A percentile compares a stretch with the other conserved stretches of the same genome.
These are phyloP conservation scores for Monomorium pharaonis DNA, from an alignment of 1,140 invertebrate species.

Conservation along the genomic window DNA sequence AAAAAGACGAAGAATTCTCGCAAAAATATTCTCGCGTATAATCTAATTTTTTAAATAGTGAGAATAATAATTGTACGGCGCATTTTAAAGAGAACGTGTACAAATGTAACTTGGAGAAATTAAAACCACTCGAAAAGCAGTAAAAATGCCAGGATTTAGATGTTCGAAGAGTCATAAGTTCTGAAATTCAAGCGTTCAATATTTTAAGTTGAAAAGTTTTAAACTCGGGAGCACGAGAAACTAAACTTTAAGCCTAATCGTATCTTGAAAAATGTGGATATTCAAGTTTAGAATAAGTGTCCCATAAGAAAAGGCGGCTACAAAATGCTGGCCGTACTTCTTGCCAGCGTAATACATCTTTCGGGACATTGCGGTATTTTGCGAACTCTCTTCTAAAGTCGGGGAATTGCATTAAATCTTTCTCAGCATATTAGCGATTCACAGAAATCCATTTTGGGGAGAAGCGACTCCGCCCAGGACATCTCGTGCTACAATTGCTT, in stretches of 20 bases:
- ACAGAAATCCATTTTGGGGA: conserved; percentile 29
- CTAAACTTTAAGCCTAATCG: background rate
- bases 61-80: background rate
- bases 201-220: background rate
- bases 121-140: background rate
- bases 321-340: conserved; percentile 26
- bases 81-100: background rate
- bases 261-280: conserved; percentile 23
- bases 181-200: background rate
- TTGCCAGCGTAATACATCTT: conserved; percentile 19
- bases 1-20: background rate
- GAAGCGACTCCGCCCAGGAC: conserved; percentile 47
- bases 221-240: background rate
- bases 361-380: background rate
- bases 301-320: background rate
- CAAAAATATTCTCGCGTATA: background rate
- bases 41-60: background rate
- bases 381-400: conserved; percentile 17
- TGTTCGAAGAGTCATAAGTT: background rate
- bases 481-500: conserved; percentile 43
- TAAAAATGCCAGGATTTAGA: background rate
- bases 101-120: background rate
- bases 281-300: background rate
- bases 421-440: conserved; percentile 51
- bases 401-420: conserved; percentile 38